Evolutionary conservation across 2,797 vertebrate species (phyloP).

Genomic region (Lycodopsis pacificus): DNA sequence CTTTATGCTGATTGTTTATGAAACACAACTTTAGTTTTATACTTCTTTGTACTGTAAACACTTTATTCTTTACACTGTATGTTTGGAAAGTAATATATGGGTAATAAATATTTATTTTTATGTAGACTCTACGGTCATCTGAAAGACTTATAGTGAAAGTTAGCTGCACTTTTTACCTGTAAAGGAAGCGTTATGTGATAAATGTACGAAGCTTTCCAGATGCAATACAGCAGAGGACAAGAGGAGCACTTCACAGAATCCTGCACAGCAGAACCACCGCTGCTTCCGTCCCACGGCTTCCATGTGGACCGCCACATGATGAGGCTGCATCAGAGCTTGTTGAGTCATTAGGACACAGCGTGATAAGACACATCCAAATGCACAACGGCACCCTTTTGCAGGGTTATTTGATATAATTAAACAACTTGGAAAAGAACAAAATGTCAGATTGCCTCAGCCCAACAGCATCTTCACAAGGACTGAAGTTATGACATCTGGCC

Average conservation of each 20-base stretch:
- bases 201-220: neutral
- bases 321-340: neutral
- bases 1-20: neutral
- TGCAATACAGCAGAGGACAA: neutral
- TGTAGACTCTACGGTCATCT: neutral
- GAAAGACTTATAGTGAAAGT: neutral
- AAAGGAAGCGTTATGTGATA: neutral
- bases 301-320: neutral
- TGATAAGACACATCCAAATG: neutral
- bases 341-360: neutral
- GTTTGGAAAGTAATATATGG: conserved; percentile 56
- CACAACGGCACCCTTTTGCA: neutral
- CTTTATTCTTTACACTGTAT: conserved; percentile 3
- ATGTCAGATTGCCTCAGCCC: neutral
- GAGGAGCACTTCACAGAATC: neutral
- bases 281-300: neutral
- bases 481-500: too few species aligned
- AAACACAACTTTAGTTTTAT: neutral
- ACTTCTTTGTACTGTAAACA: conserved; percentile 4
- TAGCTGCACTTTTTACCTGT: neutral
- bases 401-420: neutral
- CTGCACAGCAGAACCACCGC: neutral
- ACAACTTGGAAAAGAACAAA: neutral
- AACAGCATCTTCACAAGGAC: too few species aligned
- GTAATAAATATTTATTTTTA: conserved; percentile 22